These are phyloP conservation scores for Caenorhabditis macrosperma DNA, from an alignment of 2,888 invertebrate species.

Conservation along the genomic window DNA sequence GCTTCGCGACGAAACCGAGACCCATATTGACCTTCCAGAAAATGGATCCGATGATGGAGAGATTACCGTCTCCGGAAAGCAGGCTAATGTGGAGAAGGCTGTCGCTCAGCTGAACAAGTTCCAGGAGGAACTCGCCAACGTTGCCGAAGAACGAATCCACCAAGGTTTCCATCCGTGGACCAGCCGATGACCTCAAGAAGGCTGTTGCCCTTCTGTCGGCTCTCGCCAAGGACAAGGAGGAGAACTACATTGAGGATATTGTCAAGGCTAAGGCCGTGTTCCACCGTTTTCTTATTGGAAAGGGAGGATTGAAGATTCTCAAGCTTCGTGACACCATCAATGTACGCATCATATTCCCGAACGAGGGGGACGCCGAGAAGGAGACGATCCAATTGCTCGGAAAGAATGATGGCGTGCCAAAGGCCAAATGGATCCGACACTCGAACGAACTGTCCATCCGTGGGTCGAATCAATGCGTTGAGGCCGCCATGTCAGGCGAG, in stretches of 20 bases:
- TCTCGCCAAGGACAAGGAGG: constrained; percentile 83
- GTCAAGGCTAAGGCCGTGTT: constrained; percentile 94
- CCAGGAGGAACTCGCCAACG: constrained; percentile 92
- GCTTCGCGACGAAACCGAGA: constrained; percentile 94
- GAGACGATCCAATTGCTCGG: too few relatives aligned
- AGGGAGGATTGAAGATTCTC: constrained; percentile 84
- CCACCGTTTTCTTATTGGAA: constrained; percentile 97
- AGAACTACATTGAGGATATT: constrained; percentile 90
- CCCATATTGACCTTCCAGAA: constrained; percentile 94
- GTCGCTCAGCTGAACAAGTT: constrained; percentile 91
- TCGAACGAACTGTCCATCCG: constrained; percentile 82
- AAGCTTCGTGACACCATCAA: constrained; percentile 91
- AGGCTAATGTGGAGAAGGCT: too few relatives aligned
- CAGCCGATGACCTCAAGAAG: constrained; percentile 82
- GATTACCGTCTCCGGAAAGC: too few relatives aligned
- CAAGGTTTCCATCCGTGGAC: too few relatives aligned
- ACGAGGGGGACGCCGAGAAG: too few relatives aligned
- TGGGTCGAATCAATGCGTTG: constrained; percentile 92
- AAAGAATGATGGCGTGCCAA: constrained; percentile 89
- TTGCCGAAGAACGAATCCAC: constrained; percentile 87
- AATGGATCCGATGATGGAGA: too few relatives aligned
- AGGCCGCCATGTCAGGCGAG: constrained; percentile 93
- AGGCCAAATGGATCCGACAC: constrained; percentile 62
- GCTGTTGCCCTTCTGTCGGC: constrained; percentile 82
- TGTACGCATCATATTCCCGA: too few relatives aligned